Conservation (phyloP, 1,140 invertebrate genomes). For the Drosophila mojavensis region DNA sequence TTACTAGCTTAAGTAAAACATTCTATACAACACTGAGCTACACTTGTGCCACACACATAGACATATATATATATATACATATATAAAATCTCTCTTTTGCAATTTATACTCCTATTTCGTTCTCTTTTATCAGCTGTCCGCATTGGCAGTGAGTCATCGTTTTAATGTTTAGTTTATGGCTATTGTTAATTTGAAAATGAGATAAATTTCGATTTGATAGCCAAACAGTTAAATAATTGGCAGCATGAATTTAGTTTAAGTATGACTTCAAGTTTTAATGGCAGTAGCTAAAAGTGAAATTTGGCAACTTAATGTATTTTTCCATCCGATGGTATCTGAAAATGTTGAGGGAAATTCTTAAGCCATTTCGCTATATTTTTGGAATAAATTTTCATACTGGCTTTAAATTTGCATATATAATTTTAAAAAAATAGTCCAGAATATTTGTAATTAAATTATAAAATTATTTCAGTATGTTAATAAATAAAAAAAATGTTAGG, state of each 20-base stretch:
- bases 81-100: too few relatives aligned
- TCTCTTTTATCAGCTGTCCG: conserved; percentile 13
- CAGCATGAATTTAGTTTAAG: neutral
- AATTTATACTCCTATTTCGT: conserved; percentile 14
- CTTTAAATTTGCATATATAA: too few relatives aligned
- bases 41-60: neutral
- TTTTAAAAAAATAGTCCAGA: too few relatives aligned
- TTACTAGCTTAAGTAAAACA: conserved; percentile 3
- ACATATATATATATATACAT: too few relatives aligned
- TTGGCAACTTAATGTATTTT: neutral
- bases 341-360: too few relatives aligned
- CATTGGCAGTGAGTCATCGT: conserved; percentile 23
- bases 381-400: too few relatives aligned
- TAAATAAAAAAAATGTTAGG: too few relatives aligned
- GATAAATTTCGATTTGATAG: neutral
- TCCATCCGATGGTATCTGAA: too few relatives aligned
- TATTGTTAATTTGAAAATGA: conserved; percentile 4
- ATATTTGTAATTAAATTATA: too few relatives aligned
- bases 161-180: conserved; percentile 13
- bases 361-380: too few relatives aligned
- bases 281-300: neutral
- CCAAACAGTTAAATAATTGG: conserved; percentile 2
- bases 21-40: neutral
- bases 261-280: neutral
- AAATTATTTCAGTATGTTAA: too few relatives aligned